Evolutionary conservation across 2,797 vertebrate genomes (phyloP), one percentile per base, ranked within the genome.

Genomic region (Enteromius treurensis): DNA sequence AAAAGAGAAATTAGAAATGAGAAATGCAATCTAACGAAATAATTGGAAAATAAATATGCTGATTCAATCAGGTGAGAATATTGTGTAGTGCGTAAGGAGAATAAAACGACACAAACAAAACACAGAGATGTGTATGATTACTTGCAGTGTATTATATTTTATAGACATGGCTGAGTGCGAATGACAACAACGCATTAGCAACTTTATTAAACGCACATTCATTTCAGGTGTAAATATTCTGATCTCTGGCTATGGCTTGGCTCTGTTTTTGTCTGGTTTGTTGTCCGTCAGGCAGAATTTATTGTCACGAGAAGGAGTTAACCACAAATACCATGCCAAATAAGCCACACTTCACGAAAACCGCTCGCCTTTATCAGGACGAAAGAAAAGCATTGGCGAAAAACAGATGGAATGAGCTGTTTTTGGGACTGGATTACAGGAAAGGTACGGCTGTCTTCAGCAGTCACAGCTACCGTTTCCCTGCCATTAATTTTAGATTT

Each of bases 401-500:
- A 53, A 77, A 42, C 53, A 60, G 34, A 60, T 77, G 74, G 51
- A 40, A 60, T 60, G 37, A 26, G 74, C 37, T 37, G 60, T 60
- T 60, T 60, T 60, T 60, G n/a, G 21, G 23, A 60, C 49, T 77
- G 74, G 14, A 60, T 77, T 60, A 77, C 55, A 42, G 53, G 37
- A 77, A 60, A 77, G 53, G 15, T 42, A n/a, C 0, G 71, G 29
- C 49, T 76, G 13, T 60, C 34, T 0, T 60, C 34, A 23, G 34
- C n/a, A 40, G 13, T n/a, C 51, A 60, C 34, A 76, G 34, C 21
- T 76, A 2, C 76, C n/a, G 5, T 78, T 64, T 49, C 76, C 19
- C 58, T 78, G 37, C 26, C 58, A 78, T 81, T 73, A n/a, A 81
- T 71, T 81, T 73, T 60, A 49, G 13, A 19, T 79, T 79, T 37